Conservation (phyloP, 2,797 vertebrate species). For the Fundulus diaphanus region DNA sequence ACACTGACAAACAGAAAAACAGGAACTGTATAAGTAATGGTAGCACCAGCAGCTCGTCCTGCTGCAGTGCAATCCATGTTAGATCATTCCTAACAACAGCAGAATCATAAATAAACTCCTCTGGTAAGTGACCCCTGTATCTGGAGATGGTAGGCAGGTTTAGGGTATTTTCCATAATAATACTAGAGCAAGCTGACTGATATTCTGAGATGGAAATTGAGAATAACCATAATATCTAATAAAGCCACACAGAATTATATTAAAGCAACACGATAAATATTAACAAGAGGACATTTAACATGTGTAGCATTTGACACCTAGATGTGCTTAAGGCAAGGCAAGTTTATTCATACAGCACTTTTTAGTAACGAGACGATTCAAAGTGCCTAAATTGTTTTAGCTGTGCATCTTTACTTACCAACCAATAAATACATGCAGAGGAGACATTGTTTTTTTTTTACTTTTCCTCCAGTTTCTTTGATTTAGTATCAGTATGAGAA, state of each 20-base stretch:
- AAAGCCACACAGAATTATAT: slow-evolving; percentile 39
- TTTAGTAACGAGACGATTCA: too few relatives aligned
- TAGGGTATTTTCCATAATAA: slow-evolving; percentile 48
- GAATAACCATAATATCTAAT: slow-evolving; percentile 71
- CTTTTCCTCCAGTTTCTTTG: slow-evolving; percentile 11
- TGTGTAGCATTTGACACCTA: slow-evolving; percentile 8
- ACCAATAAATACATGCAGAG: slow-evolving; percentile 11
- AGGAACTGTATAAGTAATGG: neutral
- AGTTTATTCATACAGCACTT: too few relatives aligned
- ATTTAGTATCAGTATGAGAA: slow-evolving; percentile 27
- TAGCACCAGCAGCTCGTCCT: neutral
- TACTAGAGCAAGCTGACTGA: slow-evolving; percentile 54
- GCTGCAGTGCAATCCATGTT: neutral
- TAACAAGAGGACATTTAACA: neutral
- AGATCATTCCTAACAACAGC: neutral
- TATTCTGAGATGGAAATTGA: slow-evolving; percentile 39
- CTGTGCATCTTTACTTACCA: slow-evolving; percentile 24
- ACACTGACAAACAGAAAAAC: neutral
- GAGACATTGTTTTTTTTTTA: slow-evolving; percentile 19
- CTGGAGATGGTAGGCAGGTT: slow-evolving; percentile 20
- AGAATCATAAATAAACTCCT: neutral
- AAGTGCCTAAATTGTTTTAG: slow-evolving; percentile 5
- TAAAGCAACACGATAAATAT: slow-evolving; percentile 15
- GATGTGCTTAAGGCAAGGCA: too few relatives aligned
- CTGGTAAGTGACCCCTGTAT: neutral